Evolutionary conservation across 1,140 invertebrate genomes (phyloP), one percentile per base, ranked within the genome.

Genomic region (Brachionus rubens): DNA sequence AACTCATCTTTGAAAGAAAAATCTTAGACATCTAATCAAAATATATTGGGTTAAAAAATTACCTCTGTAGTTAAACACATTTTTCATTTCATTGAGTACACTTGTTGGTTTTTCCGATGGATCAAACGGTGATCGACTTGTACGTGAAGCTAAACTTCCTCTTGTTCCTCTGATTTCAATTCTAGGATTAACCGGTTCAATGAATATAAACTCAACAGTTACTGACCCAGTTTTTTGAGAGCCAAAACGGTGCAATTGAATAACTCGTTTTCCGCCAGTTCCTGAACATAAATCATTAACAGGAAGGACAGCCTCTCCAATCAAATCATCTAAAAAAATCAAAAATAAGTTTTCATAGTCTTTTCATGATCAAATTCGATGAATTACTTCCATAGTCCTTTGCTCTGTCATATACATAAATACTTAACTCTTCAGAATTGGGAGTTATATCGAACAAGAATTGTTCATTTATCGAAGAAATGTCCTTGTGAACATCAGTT

Each of bases 361-460:
- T 54, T 26, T 1, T 24, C 14, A 36, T 2, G 33, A 19, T 30
- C 16, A 40, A 30, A 62, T 12, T 62, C 16, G 47, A 19, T 36
- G 36, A 24, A 7, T 48, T 54, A 72, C 68, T 41, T 72, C 68
- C 68, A 24, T 72, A 72, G 30, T 72, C 46, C 24, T 72, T 72
- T 19, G 68, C 68, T 40, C 68, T 33, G 41, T 72, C 68, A 10
- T 50, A 72, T 12, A 72, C 68, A 50, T 40, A 48, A 1, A 72
- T 24, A 19, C 30, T 50, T 19, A 72, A 41, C 19, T 72, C 68
- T 50, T 72, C 68, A 40, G 68, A 72, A 41, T 12, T 54, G 3
- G 43, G 68, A 3, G 50, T 48, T 40, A 72, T 54, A 24, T 72
- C 68, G 21, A 72, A 72, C 28, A 48, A 33, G 26, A 72, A 72